These are phyloP conservation scores for Eremophila alpestris DNA, from an alignment of 2,797 vertebrate species.

Conservation along the genomic window DNA sequence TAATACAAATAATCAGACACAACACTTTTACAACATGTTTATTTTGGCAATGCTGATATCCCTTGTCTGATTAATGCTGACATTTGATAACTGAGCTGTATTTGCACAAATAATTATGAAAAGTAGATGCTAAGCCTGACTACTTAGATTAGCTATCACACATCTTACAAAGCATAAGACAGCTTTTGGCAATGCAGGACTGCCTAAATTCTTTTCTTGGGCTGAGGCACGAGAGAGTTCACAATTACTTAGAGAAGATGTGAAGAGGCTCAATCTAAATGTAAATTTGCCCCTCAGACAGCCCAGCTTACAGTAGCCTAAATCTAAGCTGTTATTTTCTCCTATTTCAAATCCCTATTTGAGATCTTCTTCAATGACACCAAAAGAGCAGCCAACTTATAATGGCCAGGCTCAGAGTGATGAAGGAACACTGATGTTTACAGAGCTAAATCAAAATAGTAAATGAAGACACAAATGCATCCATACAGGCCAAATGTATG, in stretches of 20 bases:
- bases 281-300: constrained; percentile 8
- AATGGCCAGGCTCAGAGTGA: not conserved
- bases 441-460: not conserved
- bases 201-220: constrained; percentile 14
- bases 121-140: constrained; percentile 6
- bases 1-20: constrained; percentile 41
- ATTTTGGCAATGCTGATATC: constrained; percentile 48
- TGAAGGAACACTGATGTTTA: not conserved
- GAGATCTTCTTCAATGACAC: constrained; percentile 1
- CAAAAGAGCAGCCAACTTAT: not conserved
- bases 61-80: constrained; percentile 29
- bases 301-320: constrained; percentile 14
- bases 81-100: constrained; percentile 36
- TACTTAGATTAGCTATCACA: constrained; percentile 14
- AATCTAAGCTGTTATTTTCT: constrained; percentile 32
- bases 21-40: constrained; percentile 37
- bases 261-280: constrained; percentile 48
- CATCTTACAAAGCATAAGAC: not conserved
- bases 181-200: not conserved
- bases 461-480: not conserved
- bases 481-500: not conserved
- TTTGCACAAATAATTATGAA: constrained; percentile 32
- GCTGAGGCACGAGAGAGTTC: not conserved
- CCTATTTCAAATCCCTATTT: not conserved
- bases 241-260: constrained; percentile 36